These are phyloP conservation scores for Halichoerus grypus DNA, from an alignment of 2,113 vertebrate genomes.

Conservation along the genomic window DNA sequence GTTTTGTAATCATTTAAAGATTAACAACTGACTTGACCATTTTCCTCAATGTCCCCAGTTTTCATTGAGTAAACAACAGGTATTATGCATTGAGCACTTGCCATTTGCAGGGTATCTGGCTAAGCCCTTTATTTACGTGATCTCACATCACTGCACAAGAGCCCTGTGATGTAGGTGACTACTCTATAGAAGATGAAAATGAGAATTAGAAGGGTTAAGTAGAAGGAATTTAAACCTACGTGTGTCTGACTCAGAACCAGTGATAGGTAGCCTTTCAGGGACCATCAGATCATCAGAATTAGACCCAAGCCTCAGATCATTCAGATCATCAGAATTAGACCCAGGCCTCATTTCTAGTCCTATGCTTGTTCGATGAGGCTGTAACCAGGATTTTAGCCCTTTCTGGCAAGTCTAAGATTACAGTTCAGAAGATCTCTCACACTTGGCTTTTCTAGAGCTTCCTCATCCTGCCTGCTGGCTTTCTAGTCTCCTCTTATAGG, in stretches of 20 bases:
- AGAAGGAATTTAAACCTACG: neutral
- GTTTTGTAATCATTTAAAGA: neutral
- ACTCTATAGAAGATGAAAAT: neutral
- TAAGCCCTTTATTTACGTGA: neutral
- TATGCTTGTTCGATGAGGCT: neutral
- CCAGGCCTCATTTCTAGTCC: neutral
- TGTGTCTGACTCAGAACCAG: neutral
- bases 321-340: neutral
- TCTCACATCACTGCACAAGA: neutral
- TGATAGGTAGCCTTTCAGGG: neutral
- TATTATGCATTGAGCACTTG: neutral
- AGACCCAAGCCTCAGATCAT: neutral
- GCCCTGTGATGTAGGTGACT: neutral
- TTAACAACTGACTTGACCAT: neutral
- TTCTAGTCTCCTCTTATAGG: neutral
- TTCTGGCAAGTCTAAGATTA: neutral
- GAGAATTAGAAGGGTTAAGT: neutral
- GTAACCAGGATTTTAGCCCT: neutral
- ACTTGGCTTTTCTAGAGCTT: neutral
- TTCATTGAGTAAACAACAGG: neutral
- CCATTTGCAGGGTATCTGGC: neutral
- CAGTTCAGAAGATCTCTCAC: neutral
- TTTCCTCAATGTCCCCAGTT: neutral
- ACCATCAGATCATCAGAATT: neutral
- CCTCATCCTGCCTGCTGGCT: neutral